Evolutionary conservation across 2,888 invertebrate species (phyloP).

Genomic region (Coleophora deauratella): DNA sequence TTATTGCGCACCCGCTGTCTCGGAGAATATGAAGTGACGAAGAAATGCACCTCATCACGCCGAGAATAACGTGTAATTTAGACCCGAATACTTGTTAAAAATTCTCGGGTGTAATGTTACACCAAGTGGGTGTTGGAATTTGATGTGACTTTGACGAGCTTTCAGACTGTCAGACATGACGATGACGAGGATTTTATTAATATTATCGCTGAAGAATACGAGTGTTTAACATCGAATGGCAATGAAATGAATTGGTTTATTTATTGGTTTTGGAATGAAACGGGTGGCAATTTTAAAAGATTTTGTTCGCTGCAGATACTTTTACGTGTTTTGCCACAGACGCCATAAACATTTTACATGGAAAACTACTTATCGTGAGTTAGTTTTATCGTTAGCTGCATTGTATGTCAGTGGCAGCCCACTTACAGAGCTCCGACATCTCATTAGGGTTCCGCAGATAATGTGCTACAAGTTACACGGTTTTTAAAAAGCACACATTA

Average conservation of each 20-base stretch:
- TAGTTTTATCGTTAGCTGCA: slow-evolving; percentile 59
- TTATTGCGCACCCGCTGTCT: slow-evolving; percentile 37
- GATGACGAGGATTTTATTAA: slow-evolving; percentile 47
- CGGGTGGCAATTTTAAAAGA: too few species aligned
- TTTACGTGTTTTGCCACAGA: slow-evolving; percentile 26
- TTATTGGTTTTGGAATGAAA: too few species aligned
- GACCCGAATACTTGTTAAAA: slow-evolving; percentile 58
- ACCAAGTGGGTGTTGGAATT: slow-evolving; percentile 42
- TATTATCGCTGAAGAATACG: slow-evolving; percentile 40
- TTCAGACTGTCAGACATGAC: slow-evolving; percentile 23
- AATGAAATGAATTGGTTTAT: too few species aligned
- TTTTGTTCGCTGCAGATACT: neutral
- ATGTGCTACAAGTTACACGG: slow-evolving; percentile 20
- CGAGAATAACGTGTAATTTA: slow-evolving; percentile 48
- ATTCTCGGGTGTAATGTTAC: slow-evolving; percentile 32
- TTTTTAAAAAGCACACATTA: slow-evolving; percentile 1
- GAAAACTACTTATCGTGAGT: slow-evolving; percentile 68
- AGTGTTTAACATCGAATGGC: slow-evolving; percentile 10
- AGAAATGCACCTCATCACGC: slow-evolving; percentile 34
- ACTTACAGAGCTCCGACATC: slow-evolving; percentile 34
- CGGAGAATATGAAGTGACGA: slow-evolving; percentile 36
- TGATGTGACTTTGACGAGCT: slow-evolving; percentile 63
- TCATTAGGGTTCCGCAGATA: slow-evolving; percentile 39
- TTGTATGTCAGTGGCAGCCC: slow-evolving; percentile 50
- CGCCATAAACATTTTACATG: slow-evolving; percentile 45